Base-by-base conservation (phyloP, 2,888 invertebrate species). In the Xylophagus ater region DNA sequence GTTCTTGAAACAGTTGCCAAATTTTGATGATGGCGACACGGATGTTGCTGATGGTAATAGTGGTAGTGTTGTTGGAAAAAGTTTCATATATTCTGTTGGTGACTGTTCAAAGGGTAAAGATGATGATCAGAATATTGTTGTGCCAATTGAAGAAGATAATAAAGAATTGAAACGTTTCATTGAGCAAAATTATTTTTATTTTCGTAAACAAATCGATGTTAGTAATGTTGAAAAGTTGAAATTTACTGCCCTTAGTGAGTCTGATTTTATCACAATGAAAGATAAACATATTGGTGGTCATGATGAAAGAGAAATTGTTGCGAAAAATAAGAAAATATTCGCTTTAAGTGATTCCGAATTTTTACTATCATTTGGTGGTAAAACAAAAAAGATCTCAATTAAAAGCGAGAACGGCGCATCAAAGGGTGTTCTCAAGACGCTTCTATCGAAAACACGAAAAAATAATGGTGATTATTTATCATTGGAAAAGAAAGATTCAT, bases 341-440 rank as follows among this genome's bases (percentile, higher is more conserved):
- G 64, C 65, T 3, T 45, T 58, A 10, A 65, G 65, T 47, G 65
- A 65, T 40, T 65, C 64, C 2, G 65, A 65, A 37, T 65, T 65
- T 42, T 42, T 63, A 12, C 53, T 57, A 28, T 56, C 54, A 10
- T 52, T 55, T 28, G 49, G 50, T 13, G 57, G 54, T 1, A 55
- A 50, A 37, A 33, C 38, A 18, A 46, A 36, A 34, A 46, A 44
- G 28, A 19, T 32, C 8, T 46, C 53, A 1, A 39, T 51, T 4
- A 60, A 60, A 38, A 55, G 51, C 14, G 54, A 61, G 37, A 34
- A 33, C 29, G 32, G 28, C 2, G 42, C 45, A n/a, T 34, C 44
- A 8, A 59, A 55, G 37, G 57, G 61, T 24, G 64, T 64, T 42
- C 45, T 64, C 2, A 58, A 57, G 45, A 54, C 59, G 8, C 45